Evolutionary conservation across 1,140 invertebrate genomes (phyloP).

Genomic region (Paralvinella palmiformis): DNA sequence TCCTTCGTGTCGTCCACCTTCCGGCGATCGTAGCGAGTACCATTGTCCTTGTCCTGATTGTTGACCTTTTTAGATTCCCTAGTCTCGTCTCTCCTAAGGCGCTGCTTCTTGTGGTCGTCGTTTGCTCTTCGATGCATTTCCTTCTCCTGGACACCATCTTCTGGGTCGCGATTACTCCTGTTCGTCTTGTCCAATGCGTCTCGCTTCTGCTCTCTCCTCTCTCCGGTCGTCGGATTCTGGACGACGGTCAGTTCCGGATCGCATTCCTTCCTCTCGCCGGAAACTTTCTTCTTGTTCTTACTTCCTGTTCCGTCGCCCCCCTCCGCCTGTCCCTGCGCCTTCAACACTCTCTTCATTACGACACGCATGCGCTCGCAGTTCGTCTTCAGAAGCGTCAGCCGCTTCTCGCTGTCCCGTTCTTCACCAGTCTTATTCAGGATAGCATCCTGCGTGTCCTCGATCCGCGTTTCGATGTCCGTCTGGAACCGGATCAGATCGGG

Average conservation of each 20-base stretch:
- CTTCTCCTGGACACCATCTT: no score
- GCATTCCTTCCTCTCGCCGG: not conserved
- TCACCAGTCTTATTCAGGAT: not conserved
- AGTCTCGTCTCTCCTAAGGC: no score
- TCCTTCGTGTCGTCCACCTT: no score
- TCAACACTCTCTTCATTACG: slow-evolving; percentile 9
- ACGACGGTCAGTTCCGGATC: not conserved
- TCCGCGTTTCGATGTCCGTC: slow-evolving; percentile 15
- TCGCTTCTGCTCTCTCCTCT: not conserved
- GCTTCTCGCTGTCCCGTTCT: slow-evolving; percentile 11
- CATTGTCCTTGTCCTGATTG: no score
- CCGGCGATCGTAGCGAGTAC: no score
- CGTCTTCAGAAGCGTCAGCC: slow-evolving; percentile 9
- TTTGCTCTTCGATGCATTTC: no score
- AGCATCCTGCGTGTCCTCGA: not conserved
- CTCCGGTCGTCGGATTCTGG: not conserved
- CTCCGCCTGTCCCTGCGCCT: not conserved
- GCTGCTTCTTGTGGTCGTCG: no score
- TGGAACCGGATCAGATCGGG: slow-evolving; percentile 30
- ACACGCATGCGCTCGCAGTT: slow-evolving; percentile 15
- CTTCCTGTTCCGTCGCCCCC: no score
- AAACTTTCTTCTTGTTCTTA: no score
- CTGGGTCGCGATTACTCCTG: not conserved
- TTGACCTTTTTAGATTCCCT: no score
- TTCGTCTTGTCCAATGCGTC: not conserved